Evolutionary conservation across 2,113 vertebrate genomes (phyloP).

Genomic region (Menura novaehollandiae): DNA sequence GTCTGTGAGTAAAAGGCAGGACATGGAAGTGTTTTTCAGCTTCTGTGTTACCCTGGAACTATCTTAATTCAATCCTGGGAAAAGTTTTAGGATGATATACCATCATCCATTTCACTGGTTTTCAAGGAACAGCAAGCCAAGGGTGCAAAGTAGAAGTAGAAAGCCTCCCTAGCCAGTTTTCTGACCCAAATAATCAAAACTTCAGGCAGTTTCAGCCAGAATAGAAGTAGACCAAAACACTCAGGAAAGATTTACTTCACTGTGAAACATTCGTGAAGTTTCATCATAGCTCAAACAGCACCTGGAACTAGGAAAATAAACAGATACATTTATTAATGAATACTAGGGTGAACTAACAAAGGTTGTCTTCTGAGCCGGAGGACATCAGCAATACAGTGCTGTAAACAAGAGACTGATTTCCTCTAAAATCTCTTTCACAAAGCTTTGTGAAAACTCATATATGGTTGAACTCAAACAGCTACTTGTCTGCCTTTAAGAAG

Average conservation of each 20-base stretch:
- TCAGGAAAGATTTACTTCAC: background rate
- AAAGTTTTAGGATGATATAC: background rate
- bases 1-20: background rate
- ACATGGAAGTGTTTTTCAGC: background rate
- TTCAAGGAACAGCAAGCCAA: background rate
- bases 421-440: background rate
- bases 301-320: background rate
- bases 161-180: background rate
- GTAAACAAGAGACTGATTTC: background rate
- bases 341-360: background rate
- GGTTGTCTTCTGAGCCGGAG: background rate
- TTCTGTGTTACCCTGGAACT: background rate
- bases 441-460: background rate
- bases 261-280: background rate
- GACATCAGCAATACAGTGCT: background rate
- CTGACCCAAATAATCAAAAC: background rate
- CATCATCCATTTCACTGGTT: background rate
- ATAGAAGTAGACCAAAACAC: background rate
- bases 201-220: background rate
- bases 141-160: background rate
- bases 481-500: background rate
- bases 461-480: background rate
- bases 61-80: background rate
- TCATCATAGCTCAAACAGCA: background rate
- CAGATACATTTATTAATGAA: accelerated